Base-by-base conservation (phyloP, 2,888 invertebrate species). In the Alviniconcha strummeri region DNA sequence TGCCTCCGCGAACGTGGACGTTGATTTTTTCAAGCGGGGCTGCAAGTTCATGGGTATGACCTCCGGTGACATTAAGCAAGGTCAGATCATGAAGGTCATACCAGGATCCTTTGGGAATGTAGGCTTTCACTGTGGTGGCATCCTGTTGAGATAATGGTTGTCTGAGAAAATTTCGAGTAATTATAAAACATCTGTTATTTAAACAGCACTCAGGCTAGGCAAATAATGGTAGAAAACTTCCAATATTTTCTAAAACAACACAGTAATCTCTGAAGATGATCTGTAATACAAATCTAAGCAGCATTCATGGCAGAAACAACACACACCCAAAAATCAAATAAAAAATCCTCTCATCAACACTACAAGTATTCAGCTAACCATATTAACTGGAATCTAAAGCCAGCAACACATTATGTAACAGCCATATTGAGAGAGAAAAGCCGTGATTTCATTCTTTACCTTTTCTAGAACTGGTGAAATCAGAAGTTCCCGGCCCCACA, bases 1-100 rank as follows among this genome's bases (percentile, higher is more conserved):
- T 76, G 54, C 82, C 82, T 2, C 96, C 96, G 92, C 96, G 94
- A 15, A 96, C 93, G 77, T 93, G 92, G 7, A 96, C 91, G 9
- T 96, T 96, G 86, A 96, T 96, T 4, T 94, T 95, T 89, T 96
- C 95, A 57, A 95, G 87, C 9, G 96, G 96, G 5, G 96, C 96
- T 13, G 94, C 91, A 19, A 96, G 91, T 0, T 90, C 91, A 13
- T 88, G 84, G 8, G 94, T 94, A 89, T 94, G 84, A 5, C 77
- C 77, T 36, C 88, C 89, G 60, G 88, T 82, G 17, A 88, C 86
- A 56, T 83, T 84, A 9, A 89, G 83, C 67, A 83, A 71, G 5
- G 80, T 84, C 17, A 89, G 88, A 7, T 83, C 89, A 83, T 85
- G 92, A 89, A 79, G 90, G 89, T 90, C 90, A 86, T 88, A 92